phyloP scores from a whole-genome alignment of 2,888 invertebrate species.

The Ctena decussata region DNA sequence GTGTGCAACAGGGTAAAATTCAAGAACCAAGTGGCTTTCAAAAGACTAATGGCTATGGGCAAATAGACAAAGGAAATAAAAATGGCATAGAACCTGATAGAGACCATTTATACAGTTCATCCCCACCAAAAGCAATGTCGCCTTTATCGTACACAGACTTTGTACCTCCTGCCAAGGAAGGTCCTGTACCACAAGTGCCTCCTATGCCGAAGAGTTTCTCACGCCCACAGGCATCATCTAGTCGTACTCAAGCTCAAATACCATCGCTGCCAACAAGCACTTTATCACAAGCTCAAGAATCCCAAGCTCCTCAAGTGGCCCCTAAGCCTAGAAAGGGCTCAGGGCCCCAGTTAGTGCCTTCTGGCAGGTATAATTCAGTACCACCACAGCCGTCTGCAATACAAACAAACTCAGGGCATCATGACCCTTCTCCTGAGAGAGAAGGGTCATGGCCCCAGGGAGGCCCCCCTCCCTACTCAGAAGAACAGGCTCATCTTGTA shows the following conservation, averaged over 20 bases:
- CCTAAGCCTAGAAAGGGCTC: neutral
- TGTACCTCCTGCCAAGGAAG: constrained; percentile 30
- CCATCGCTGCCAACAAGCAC: neutral
- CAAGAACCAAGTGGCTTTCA: neutral
- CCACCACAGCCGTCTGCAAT: neutral
- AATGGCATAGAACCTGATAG: neutral
- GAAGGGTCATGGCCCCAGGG: constrained; percentile 61
- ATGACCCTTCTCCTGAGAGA: neutral
- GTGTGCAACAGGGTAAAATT: neutral
- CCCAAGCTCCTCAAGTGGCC: neutral
- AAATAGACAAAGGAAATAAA: neutral
- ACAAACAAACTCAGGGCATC: neutral
- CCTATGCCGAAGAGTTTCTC: constrained; percentile 44
- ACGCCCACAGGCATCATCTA: constrained; percentile 20
- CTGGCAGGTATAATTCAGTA: neutral
- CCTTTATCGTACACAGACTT: neutral
- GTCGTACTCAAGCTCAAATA: neutral
- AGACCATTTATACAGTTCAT: neutral
- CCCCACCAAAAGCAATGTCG: neutral
- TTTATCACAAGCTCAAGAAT: neutral
- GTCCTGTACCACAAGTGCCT: constrained; percentile 62
- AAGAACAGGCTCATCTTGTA: neutral
- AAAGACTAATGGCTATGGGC: neutral
- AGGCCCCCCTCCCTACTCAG: constrained; percentile 55
- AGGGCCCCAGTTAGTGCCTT: neutral